Evolutionary conservation across 2,797 vertebrate species (phyloP).

Genomic region (Phrynocephalus forsythii): DNA sequence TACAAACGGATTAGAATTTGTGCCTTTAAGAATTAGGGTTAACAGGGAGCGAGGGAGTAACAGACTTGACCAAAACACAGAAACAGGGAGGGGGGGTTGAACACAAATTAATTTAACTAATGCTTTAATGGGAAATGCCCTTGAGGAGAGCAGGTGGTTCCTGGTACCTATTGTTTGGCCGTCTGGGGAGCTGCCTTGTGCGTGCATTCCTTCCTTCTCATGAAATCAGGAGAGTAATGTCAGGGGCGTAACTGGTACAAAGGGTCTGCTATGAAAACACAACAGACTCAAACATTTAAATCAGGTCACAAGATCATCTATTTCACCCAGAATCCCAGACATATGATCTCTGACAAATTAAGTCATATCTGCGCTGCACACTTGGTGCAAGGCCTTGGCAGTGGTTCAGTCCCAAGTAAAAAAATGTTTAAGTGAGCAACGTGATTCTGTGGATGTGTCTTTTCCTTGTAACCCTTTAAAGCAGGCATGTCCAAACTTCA

Average conservation of each 20-base stretch:
- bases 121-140: slow-evolving; percentile 63
- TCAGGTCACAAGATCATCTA: neutral
- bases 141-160: slow-evolving; percentile 68
- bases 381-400: no score
- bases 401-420: neutral
- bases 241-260: neutral
- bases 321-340: neutral
- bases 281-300: neutral
- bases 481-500: no score
- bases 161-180: slow-evolving; percentile 37
- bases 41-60: slow-evolving; percentile 53
- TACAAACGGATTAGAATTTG: slow-evolving; percentile 22
- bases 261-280: neutral
- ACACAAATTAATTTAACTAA: slow-evolving; percentile 54
- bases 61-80: slow-evolving; percentile 45
- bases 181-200: slow-evolving; percentile 35
- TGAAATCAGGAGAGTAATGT: slow-evolving; percentile 7
- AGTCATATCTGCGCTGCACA: neutral
- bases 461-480: no score
- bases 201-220: slow-evolving; percentile 41
- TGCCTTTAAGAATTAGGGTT: slow-evolving; percentile 38
- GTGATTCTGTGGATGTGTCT: neutral
- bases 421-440: neutral
- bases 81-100: slow-evolving; percentile 31
- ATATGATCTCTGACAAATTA: neutral